These are phyloP conservation scores for Drosophila quasianomalipes DNA, from an alignment of 2,888 invertebrate species.

Conservation along the genomic window DNA sequence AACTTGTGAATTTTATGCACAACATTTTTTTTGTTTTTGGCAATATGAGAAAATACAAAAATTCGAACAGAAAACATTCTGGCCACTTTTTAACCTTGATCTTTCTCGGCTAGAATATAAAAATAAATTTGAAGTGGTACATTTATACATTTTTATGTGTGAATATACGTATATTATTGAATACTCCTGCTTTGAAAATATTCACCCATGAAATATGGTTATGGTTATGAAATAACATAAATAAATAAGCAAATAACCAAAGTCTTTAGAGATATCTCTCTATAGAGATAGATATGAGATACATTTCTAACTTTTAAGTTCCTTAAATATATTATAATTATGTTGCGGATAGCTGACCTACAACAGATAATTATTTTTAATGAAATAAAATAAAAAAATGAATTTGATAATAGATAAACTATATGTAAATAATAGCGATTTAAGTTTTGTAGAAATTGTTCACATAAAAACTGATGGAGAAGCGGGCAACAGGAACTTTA, in stretches of 20 bases:
- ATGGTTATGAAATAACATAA: background rate
- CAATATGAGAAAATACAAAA: background rate
- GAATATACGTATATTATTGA: background rate
- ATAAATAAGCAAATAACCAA: background rate
- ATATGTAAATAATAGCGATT: background rate
- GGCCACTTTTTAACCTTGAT: slow-evolving; percentile 6
- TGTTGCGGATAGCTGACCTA: background rate
- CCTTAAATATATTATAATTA: background rate
- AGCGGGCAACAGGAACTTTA: background rate
- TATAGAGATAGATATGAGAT: background rate
- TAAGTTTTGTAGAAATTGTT: background rate
- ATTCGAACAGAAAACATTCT: slow-evolving; percentile 1
- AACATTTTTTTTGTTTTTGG: slow-evolving; percentile 9
- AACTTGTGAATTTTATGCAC: slow-evolving; percentile 22
- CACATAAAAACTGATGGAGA: background rate
- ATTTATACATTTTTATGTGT: background rate
- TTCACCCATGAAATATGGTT: background rate
- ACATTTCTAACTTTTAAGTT: background rate
- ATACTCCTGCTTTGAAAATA: background rate
- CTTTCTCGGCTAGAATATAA: background rate
- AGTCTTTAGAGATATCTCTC: background rate
- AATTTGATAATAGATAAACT: background rate
- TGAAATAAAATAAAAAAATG: accelerated
- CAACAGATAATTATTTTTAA: background rate
- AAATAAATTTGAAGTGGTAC: background rate